Evolutionary conservation across 2,888 invertebrate species (phyloP), one percentile per base, ranked within the genome.

Genomic region (Polylopha cassiicola): DNA sequence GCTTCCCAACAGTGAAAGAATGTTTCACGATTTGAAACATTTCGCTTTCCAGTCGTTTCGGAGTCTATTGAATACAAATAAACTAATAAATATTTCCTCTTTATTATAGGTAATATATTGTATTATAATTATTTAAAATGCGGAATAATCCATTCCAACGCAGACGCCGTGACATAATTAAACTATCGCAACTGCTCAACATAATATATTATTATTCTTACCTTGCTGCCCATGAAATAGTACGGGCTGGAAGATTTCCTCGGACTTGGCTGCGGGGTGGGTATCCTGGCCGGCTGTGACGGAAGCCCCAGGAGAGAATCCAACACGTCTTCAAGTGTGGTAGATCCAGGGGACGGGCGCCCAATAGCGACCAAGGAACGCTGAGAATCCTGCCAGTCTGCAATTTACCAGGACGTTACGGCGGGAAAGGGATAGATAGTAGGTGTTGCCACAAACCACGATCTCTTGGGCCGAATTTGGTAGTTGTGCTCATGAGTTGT

Each of bases 271-370:
- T 86, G 86, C 51, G 86, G 86, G 88, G 94, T 94, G 60, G 93
- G 91, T 67, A 93, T 92, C 71, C 92, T 89, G 63, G 92, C 90
- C 52, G 92, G 89, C 60, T 82, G 84, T 47, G 82, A 76, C 65
- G 95, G 93, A 69, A 95, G 89, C 68, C 95, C 95, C 79, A 97
- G 90, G 57, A 97, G 90, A 51, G 95, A 95, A 81, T 97, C 95
- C 81, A 97, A 88, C 53, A 97, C 96, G 87, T 97, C 96, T 88
- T 97, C 96, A 72, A 97, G 87, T 53, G 96, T 97, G 44, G 95
- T 93, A 57, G 93, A 93, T 65, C 92, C 91, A 30, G 92, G 92
- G 65, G 92, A 91, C 51, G 91, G 91, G 68, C 88, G 87, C 63
- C 88, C 82, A 60, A 88, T 81, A 65, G 81, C 86, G 62, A 85